These are phyloP conservation scores for Chlorodrepanis virens DNA, from an alignment of 2,113 vertebrate species.

Conservation along the genomic window DNA sequence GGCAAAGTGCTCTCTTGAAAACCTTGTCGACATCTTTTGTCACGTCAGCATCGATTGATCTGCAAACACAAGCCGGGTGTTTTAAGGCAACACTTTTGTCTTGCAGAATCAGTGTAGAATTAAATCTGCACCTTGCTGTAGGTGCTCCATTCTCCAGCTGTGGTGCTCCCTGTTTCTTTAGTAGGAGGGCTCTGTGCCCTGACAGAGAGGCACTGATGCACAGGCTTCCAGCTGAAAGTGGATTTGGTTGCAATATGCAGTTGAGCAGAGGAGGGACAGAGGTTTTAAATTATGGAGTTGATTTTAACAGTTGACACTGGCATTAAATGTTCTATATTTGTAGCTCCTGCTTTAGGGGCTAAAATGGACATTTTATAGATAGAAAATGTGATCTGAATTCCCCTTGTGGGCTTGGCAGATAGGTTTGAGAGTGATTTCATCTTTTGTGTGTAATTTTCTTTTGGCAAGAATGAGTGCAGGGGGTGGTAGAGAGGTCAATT, in stretches of 20 bases:
- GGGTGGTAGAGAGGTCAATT: slow-evolving; percentile 32
- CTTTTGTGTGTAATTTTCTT: slow-evolving; percentile 38
- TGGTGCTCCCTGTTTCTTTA: not conserved
- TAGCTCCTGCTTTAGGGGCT: not conserved
- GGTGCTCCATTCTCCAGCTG: not conserved
- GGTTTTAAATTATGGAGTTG: slow-evolving; percentile 22
- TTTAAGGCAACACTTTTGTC: not conserved
- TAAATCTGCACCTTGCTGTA: not conserved
- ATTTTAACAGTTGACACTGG: not conserved
- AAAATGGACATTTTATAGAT: slow-evolving; percentile 11
- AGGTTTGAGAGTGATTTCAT: not conserved
- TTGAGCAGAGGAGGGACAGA: not conserved
- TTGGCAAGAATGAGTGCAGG: not conserved
- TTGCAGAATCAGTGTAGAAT: not conserved
- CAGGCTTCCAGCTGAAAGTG: not conserved
- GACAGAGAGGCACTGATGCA: not conserved
- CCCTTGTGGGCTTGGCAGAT: slow-evolving; percentile 35
- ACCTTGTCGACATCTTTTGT: not conserved
- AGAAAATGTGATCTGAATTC: slow-evolving; percentile 49
- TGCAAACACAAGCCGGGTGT: not conserved
- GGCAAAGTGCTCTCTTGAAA: not conserved
- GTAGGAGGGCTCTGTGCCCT: not conserved
- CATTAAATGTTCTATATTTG: slow-evolving; percentile 23
- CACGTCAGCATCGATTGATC: not conserved
- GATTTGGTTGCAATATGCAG: not conserved